A percentile compares a stretch with the other conserved stretches of the same genome.
phyloP scores from a whole-genome alignment of 1,140 invertebrate genomes.

The Zophobas morio region DNA sequence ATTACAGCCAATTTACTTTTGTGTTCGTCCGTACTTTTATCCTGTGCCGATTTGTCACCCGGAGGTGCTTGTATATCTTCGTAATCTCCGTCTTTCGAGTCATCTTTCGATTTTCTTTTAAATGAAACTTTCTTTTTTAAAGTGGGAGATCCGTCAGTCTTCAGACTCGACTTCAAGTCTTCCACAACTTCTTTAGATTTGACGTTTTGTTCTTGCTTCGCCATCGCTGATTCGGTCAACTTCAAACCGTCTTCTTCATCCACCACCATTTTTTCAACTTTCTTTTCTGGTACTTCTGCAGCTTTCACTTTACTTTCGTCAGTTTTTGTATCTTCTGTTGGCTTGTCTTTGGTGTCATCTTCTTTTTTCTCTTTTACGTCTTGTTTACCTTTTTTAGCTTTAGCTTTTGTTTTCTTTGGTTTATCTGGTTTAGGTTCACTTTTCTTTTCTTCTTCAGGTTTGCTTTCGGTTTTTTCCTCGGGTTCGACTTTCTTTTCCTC shows the following conservation, averaged over 20 bases:
- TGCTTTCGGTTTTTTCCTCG: no score
- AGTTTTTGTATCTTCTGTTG: no score
- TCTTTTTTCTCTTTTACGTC: no score
- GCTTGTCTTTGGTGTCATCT: no score
- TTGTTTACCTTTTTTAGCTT: no score
- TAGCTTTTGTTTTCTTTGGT: no score
- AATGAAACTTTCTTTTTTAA: conserved; percentile 68
- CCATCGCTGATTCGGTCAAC: conserved; percentile 34
- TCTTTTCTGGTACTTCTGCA: not conserved
- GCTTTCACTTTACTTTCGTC: no score
- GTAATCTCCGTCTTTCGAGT: conserved; percentile 56
- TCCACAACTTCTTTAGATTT: conserved; percentile 22
- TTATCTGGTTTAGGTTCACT: no score
- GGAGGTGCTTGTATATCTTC: conserved; percentile 67
- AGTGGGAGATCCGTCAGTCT: conserved; percentile 63
- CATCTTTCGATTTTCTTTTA: conserved; percentile 61
- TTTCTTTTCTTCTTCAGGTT: no score
- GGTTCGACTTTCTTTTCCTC: no score
- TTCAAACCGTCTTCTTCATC: conserved; percentile 65
- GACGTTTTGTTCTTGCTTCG: conserved; percentile 43
- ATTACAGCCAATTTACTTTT: conserved; percentile 29
- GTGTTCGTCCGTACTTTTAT: conserved; percentile 47
- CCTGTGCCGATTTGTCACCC: conserved; percentile 66
- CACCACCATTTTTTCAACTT: conserved; percentile 55
- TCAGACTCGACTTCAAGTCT: conserved; percentile 54